Evolutionary conservation across 2,113 vertebrate species (phyloP).

Genomic region (Bungarus multicinctus): DNA sequence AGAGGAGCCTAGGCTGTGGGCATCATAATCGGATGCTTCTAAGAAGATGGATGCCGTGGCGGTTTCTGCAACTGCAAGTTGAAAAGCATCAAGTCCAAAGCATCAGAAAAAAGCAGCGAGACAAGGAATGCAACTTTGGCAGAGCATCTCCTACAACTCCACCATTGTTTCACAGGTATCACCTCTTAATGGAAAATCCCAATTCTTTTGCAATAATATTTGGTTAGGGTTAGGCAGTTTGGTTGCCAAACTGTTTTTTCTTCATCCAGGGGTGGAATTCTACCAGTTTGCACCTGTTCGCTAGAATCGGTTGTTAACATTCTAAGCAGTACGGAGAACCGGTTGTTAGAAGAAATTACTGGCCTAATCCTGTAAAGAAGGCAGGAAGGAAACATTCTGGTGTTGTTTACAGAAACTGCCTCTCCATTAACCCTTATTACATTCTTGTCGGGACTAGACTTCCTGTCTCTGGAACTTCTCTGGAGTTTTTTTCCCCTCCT

Average conservation of each 20-base stretch:
- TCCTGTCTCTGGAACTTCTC: no score
- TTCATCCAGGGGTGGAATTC: no score
- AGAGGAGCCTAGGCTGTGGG: background rate
- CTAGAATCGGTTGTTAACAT: no score
- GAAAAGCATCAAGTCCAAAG: background rate
- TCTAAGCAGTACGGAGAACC: no score
- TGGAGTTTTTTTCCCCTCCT: no score
- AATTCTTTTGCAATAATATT: background rate
- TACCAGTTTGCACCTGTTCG: no score
- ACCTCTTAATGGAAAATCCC: background rate
- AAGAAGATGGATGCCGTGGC: background rate
- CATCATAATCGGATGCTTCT: background rate
- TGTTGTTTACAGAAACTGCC: no score
- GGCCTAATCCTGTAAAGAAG: no score
- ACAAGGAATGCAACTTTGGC: background rate
- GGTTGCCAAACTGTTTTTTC: background rate
- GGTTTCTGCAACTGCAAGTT: background rate
- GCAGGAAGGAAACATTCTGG: no score
- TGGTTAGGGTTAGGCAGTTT: background rate
- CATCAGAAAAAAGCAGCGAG: background rate
- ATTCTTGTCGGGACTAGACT: no score
- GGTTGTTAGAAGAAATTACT: no score
- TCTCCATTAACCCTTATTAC: no score
- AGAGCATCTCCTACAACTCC: background rate
- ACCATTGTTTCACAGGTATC: background rate